A percentile compares a stretch with the other conserved stretches of the same genome.
phyloP scores from a whole-genome alignment of 92 coral and sea anemone species.

The Siderastrea radians region DNA sequence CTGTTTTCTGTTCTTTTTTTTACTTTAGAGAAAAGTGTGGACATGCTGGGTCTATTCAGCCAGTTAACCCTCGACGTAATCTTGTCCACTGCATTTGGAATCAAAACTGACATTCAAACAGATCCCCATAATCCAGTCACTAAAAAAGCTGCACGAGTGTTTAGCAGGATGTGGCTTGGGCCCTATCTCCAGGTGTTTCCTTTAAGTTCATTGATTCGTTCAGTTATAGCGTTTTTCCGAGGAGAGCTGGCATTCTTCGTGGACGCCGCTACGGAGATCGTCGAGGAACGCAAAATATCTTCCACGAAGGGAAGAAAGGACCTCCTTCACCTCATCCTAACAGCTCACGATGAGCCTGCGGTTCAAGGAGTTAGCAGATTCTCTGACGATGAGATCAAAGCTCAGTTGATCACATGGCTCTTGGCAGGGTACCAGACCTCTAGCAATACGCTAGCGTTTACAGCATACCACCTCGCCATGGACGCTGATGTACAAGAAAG shows the following conservation, averaged over 20 bases:
- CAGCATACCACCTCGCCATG: constrained; percentile 69
- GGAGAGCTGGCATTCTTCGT: constrained; percentile 9
- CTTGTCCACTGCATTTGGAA: constrained; percentile 76
- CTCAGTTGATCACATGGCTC: constrained; percentile 61
- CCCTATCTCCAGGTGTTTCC: constrained; percentile 31
- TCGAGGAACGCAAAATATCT: constrained; percentile 6
- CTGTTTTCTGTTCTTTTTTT: background rate
- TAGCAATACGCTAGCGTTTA: constrained; percentile 66
- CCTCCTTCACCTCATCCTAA: constrained; percentile 20
- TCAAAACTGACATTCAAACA: constrained; percentile 72
- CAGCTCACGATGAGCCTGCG: constrained; percentile 40
- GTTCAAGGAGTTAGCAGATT: constrained; percentile 54
- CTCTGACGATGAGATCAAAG: constrained; percentile 55
- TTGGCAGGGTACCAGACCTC: constrained; percentile 68
- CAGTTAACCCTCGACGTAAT: constrained; percentile 78
- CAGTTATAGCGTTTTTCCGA: constrained; percentile 20
- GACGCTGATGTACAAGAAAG: constrained; percentile 74
- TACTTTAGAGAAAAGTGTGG: constrained; percentile 53
- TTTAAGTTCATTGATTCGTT: background rate
- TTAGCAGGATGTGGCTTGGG: background rate
- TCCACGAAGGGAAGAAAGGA: constrained; percentile 25
- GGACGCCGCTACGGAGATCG: constrained; percentile 30
- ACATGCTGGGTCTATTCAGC: constrained; percentile 72
- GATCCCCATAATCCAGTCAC: constrained; percentile 44
- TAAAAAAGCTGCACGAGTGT: background rate